These are phyloP conservation scores for Buceros bicornis DNA, from an alignment of 2,797 vertebrate species.

Conservation along the genomic window DNA sequence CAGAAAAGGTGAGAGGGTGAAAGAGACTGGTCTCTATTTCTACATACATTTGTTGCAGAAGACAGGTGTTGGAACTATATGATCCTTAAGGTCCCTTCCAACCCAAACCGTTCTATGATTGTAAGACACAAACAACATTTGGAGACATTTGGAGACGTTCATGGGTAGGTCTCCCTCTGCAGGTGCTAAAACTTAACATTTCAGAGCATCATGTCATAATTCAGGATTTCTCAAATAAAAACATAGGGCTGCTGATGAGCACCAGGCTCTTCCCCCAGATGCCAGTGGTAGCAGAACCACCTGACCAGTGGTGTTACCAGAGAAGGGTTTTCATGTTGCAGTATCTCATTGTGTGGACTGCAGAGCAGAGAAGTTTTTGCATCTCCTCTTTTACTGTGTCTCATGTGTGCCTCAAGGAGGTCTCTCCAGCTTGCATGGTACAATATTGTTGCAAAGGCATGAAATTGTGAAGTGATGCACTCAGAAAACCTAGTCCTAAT, in stretches of 20 bases:
- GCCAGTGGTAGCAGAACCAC: neutral
- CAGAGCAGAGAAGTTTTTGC: neutral
- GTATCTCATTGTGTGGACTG: rapidly evolving
- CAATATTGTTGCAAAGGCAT: neutral
- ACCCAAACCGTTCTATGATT: neutral
- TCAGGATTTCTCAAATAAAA: neutral
- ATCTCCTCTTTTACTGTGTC: neutral
- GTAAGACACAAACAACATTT: neutral
- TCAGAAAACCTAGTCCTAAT: neutral
- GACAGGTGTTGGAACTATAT: neutral
- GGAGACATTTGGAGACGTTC: rapidly evolving
- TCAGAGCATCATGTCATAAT: neutral
- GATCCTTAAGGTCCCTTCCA: neutral
- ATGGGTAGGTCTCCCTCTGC: neutral
- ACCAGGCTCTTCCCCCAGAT: neutral
- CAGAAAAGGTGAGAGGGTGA: rapidly evolving
- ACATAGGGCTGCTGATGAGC: neutral
- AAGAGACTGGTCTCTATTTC: neutral
- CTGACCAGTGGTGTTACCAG: neutral
- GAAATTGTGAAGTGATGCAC: neutral
- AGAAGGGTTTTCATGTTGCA: neutral
- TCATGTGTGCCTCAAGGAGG: rapidly evolving
- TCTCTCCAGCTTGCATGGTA: neutral
- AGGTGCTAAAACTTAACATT: neutral
- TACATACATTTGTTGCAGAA: neutral